These are phyloP conservation scores for Orestias chungarensis DNA, from an alignment of 2,797 vertebrate species.

Conservation along the genomic window DNA sequence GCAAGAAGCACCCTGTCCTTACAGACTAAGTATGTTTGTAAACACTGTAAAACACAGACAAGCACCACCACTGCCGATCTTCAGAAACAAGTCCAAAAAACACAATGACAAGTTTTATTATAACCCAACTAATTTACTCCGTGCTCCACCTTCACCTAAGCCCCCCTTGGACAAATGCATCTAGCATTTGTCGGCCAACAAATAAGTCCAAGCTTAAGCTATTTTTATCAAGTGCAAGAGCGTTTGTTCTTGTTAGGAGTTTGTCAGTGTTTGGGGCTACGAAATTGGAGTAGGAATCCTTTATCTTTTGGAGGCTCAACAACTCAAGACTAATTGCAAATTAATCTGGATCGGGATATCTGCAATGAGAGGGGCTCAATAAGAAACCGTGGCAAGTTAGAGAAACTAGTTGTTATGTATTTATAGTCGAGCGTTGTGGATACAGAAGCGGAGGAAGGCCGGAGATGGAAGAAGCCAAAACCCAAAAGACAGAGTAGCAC, in stretches of 20 bases:
- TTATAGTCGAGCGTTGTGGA: conserved; percentile 78
- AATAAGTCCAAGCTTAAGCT: conserved; percentile 83
- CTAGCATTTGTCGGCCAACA: conserved; percentile 82
- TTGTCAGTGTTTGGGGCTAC: conserved; percentile 80
- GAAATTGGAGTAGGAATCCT: conserved; percentile 81
- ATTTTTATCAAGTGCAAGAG: conserved; percentile 81
- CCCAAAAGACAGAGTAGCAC: conserved; percentile 74
- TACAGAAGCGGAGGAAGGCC: conserved; percentile 64
- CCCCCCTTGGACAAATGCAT: conserved; percentile 81
- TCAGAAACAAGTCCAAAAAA: conserved; percentile 54
- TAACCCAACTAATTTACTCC: conserved; percentile 79
- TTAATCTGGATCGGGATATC: conserved; percentile 87
- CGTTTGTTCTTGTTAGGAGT: conserved; percentile 83
- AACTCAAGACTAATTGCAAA: conserved; percentile 89
- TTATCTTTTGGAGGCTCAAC: conserved; percentile 86
- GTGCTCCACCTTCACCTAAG: conserved; percentile 72
- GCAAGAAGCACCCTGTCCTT: no score
- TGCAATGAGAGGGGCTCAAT: conserved; percentile 81
- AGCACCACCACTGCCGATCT: conserved; percentile 5
- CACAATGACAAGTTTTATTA: conserved; percentile 84
- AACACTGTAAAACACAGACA: no score
- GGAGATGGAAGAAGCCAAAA: conserved; percentile 69
- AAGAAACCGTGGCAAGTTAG: conserved; percentile 76
- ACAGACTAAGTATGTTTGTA: no score
- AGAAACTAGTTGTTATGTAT: conserved; percentile 82